Evolutionary conservation across 2,888 invertebrate genomes (phyloP).

Genomic region (Eilema caniola): DNA sequence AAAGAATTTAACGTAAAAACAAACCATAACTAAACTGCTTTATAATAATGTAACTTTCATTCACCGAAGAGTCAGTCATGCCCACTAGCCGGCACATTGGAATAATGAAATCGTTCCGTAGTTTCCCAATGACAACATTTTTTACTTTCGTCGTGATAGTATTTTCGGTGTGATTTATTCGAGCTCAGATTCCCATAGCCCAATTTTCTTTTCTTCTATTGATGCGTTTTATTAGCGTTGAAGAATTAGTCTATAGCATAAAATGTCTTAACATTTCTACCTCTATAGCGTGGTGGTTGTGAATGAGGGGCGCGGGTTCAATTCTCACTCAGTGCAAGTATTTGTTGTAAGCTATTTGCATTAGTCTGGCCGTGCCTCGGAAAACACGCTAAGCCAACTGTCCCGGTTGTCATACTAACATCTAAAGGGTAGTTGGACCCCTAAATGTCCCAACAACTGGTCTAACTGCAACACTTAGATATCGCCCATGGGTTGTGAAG

Average conservation of each 20-base stretch:
- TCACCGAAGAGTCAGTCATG: constrained; percentile 67
- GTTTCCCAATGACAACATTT: constrained; percentile 74
- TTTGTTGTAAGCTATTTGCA: too few species aligned
- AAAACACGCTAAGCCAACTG: too few species aligned
- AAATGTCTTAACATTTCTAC: neutral
- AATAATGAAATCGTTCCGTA: constrained; percentile 76
- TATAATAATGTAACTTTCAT: constrained; percentile 55
- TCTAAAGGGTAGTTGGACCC: too few species aligned
- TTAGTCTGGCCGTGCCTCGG: too few species aligned
- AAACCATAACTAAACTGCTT: constrained; percentile 37
- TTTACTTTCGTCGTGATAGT: constrained; percentile 81
- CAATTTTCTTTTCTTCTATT: constrained; percentile 73
- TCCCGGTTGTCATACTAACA: too few species aligned
- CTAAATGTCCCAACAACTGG: too few species aligned
- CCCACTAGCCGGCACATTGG: constrained; percentile 66
- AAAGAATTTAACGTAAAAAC: constrained; percentile 41
- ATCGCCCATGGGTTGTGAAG: too few species aligned
- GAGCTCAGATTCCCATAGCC: constrained; percentile 80
- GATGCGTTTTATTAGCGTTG: constrained; percentile 62
- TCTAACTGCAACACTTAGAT: too few species aligned
- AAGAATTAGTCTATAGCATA: constrained; percentile 17
- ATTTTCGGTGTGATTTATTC: constrained; percentile 83
- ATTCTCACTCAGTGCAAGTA: too few species aligned
- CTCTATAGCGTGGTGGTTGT: too few species aligned
- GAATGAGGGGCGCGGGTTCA: too few species aligned